These are phyloP conservation scores for Tragelaphus eurycerus DNA, from an alignment of 2,797 vertebrate species.

Conservation along the genomic window DNA sequence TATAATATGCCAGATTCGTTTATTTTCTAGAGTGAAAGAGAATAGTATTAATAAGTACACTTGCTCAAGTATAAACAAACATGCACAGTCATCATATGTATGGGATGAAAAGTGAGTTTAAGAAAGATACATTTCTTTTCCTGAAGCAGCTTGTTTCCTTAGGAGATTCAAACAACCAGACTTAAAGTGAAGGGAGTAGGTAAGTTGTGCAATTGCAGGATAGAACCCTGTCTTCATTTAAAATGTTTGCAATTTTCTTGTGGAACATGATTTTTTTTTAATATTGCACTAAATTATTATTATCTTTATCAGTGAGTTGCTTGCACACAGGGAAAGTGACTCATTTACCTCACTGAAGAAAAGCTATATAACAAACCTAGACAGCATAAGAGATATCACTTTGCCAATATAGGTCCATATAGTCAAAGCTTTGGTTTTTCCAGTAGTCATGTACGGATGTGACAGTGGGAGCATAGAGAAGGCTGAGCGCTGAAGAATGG, in stretches of 20 bases:
- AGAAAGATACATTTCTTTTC: background rate
- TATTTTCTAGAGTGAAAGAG: background rate
- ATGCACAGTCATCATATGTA: fast-evolving
- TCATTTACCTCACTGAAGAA: background rate
- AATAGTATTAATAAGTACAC: background rate
- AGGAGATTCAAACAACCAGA: background rate
- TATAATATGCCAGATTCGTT: background rate
- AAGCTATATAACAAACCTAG: background rate
- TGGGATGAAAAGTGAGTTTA: background rate
- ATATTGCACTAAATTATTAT: background rate
- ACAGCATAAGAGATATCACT: background rate
- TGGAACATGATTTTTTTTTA: background rate
- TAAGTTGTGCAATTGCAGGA: fast-evolving
- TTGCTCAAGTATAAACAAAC: background rate
- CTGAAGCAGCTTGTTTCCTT: background rate
- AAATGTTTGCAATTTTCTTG: background rate
- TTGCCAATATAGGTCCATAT: background rate
- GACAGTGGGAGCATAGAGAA: background rate
- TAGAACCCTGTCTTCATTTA: background rate
- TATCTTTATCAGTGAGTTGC: background rate
- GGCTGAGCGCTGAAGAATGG: background rate
- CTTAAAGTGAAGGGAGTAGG: background rate
- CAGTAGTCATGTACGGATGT: background rate
- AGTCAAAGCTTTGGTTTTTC: background rate
- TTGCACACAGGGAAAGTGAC: background rate